phyloP scores from a whole-genome alignment of 1,140 invertebrate species.

The Ruditapes philippinarum region DNA sequence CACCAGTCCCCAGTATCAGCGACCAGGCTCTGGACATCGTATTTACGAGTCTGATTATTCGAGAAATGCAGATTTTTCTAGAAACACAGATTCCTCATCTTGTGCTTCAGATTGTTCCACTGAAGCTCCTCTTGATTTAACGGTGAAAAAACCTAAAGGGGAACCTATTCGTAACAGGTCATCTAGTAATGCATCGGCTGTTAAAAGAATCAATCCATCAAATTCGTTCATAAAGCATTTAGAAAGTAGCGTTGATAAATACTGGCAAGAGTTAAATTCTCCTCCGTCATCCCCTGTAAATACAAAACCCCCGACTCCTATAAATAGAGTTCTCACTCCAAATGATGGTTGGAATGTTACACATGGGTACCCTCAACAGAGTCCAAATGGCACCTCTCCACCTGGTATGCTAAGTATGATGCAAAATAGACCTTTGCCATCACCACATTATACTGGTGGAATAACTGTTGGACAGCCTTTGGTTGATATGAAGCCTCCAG shows the following conservation, averaged over 20 bases:
- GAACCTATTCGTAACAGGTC: slow-evolving; percentile 7
- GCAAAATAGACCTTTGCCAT: slow-evolving; percentile 1
- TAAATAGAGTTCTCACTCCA: not conserved
- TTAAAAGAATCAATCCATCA: slow-evolving; percentile 63
- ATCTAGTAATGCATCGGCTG: slow-evolving; percentile 7
- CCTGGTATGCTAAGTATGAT: not conserved
- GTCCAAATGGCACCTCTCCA: slow-evolving; percentile 42
- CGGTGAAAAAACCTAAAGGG: slow-evolving; percentile 61
- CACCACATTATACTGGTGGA: slow-evolving; percentile 45
- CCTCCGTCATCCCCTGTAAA: slow-evolving; percentile 38
- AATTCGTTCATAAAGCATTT: slow-evolving; percentile 73
- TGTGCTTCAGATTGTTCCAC: slow-evolving; percentile 45
- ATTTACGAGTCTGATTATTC: not conserved
- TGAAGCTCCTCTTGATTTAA: slow-evolving; percentile 76
- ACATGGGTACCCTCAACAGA: slow-evolving; percentile 21
- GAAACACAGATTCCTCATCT: slow-evolving; percentile 15
- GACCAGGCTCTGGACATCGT: slow-evolving; percentile 8
- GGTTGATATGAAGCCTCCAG: slow-evolving; percentile 37
- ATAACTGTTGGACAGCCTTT: slow-evolving; percentile 57
- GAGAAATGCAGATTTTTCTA: not conserved
- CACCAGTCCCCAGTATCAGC: not conserved
- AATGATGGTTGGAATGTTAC: slow-evolving; percentile 42
- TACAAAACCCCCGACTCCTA: not conserved
- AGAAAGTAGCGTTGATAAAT: slow-evolving; percentile 79
- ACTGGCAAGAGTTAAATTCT: slow-evolving; percentile 68